Percentiles rank a stretch among this genome's conserved stretches.
These are phyloP conservation scores for Ornithoptera priamus DNA, from an alignment of 2,888 invertebrate species.

Conservation along the genomic window DNA sequence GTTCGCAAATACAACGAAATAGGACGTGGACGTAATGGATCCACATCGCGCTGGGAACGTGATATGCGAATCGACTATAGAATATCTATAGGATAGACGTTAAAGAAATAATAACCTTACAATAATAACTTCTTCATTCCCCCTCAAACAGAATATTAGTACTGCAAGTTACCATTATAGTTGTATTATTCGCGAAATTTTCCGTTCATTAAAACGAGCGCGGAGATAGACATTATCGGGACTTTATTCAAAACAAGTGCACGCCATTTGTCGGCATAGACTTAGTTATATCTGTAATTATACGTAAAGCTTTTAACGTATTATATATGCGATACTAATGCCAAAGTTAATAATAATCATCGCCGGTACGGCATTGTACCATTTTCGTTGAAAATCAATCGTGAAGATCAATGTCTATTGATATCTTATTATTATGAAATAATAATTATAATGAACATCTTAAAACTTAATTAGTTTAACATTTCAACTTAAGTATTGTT, in stretches of 20 bases:
- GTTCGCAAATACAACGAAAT: constrained; percentile 65
- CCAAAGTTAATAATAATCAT: neutral
- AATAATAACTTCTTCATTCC: neutral
- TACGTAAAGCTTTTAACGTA: neutral
- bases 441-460: too few species aligned
- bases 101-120: neutral
- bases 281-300: constrained; percentile 19
- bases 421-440: too few species aligned
- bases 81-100: neutral
- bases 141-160: neutral
- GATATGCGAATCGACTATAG: neutral
- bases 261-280: neutral
- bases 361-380: too few species aligned
- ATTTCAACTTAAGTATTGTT: too few species aligned
- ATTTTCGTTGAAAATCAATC: too few species aligned
- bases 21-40: constrained; percentile 38
- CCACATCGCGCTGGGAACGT: neutral
- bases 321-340: neutral
- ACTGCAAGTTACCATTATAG: neutral
- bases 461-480: too few species aligned
- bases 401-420: too few species aligned
- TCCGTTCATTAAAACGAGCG: constrained; percentile 1
- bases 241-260: neutral
- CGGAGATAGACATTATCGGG: constrained; percentile 1
- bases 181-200: neutral